Evolutionary conservation across 2,888 invertebrate species (phyloP).

Genomic region (Coleophora flavipennella): DNA sequence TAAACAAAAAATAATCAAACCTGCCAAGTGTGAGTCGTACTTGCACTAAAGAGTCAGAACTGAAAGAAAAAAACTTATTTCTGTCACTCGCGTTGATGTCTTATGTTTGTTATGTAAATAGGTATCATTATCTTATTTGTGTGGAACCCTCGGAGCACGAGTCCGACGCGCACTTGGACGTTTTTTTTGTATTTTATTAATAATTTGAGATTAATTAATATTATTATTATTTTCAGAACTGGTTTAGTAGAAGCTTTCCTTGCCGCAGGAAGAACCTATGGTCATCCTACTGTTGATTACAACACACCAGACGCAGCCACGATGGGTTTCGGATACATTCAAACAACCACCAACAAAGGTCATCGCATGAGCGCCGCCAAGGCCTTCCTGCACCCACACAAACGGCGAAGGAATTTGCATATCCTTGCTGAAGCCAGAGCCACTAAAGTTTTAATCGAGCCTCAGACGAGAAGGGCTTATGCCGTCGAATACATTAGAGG

Average conservation of each 20-base stretch:
- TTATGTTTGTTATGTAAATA: too few relatives aligned
- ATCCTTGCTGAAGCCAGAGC: constrained; percentile 53
- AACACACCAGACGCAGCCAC: constrained; percentile 74
- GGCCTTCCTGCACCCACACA: constrained; percentile 77
- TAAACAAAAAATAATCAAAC: too few relatives aligned
- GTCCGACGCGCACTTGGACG: too few relatives aligned
- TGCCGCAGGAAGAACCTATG: constrained; percentile 71
- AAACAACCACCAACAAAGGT: constrained; percentile 72
- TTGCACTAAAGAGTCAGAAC: too few relatives aligned
- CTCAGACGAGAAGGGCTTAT: constrained; percentile 73
- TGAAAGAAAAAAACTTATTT: too few relatives aligned
- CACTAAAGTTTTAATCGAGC: constrained; percentile 61
- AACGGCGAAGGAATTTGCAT: constrained; percentile 75
- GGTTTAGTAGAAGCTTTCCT: constrained; percentile 71
- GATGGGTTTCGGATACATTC: constrained; percentile 72
- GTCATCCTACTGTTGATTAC: constrained; percentile 73
- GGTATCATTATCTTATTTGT: too few relatives aligned
- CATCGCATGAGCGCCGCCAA: constrained; percentile 78
- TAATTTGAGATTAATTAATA: too few relatives aligned
- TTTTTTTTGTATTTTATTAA: too few relatives aligned
- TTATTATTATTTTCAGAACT: constrained; percentile 41
- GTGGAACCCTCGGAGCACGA: too few relatives aligned
- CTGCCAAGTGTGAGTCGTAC: too few relatives aligned
- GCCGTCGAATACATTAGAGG: constrained; percentile 79
- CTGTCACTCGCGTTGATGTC: too few relatives aligned